A percentile compares a stretch with the other conserved stretches of the same genome.
These are phyloP conservation scores for Eurytemora carolleeae DNA, from an alignment of 1,140 invertebrate species.

Conservation along the genomic window DNA sequence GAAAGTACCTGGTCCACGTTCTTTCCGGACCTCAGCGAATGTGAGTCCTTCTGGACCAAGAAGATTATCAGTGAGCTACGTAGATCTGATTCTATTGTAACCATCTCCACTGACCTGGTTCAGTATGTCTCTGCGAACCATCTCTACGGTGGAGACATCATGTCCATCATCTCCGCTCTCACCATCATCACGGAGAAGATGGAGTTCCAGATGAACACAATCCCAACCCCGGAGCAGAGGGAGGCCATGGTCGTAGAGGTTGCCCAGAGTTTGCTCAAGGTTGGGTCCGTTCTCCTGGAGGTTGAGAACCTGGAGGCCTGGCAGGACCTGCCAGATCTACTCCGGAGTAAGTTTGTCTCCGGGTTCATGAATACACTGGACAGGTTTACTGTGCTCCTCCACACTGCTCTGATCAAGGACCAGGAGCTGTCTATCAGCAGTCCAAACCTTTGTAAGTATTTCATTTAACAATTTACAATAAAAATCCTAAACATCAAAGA, in stretches of 20 bases:
- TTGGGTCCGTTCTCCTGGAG: neutral
- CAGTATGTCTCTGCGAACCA: neutral
- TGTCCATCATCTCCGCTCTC: neutral
- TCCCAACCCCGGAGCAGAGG: neutral
- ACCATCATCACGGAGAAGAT: neutral
- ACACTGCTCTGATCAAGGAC: neutral
- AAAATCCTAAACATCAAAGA: too few species aligned
- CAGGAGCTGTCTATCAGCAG: neutral
- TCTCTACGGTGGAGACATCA: neutral
- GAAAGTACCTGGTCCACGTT: neutral
- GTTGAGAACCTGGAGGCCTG: neutral
- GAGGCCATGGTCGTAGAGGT: neutral
- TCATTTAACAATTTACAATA: too few species aligned
- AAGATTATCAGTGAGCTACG: neutral
- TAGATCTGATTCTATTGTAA: neutral
- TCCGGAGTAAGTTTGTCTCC: neutral
- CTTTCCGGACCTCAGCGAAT: neutral
- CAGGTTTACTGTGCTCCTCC: neutral
- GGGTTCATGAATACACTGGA: neutral
- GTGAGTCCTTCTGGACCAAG: neutral
- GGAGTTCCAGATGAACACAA: neutral
- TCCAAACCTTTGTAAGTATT: neutral
- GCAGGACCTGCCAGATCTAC: neutral
- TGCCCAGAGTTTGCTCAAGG: neutral
- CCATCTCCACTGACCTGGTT: neutral